These are phyloP conservation scores for Silurus meridionalis DNA, from an alignment of 2,113 vertebrate genomes.

Conservation along the genomic window DNA sequence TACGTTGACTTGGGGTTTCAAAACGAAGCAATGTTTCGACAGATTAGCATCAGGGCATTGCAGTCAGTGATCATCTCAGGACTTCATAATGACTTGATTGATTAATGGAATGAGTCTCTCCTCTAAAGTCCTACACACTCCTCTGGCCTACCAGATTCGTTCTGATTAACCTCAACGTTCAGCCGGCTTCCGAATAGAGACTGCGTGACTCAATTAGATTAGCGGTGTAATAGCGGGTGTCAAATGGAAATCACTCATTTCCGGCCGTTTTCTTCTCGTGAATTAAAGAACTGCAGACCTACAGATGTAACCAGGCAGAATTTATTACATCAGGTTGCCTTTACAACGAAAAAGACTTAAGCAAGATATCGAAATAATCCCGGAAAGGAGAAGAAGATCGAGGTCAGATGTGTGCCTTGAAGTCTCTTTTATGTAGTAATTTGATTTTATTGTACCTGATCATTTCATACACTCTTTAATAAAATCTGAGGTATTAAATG, in stretches of 20 bases:
- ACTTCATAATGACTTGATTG: neutral
- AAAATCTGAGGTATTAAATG: neutral
- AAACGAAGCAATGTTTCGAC: neutral
- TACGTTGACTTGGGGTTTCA: neutral
- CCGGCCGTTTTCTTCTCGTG: neutral
- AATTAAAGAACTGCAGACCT: slow-evolving; percentile 11
- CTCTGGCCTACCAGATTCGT: slow-evolving; percentile 11
- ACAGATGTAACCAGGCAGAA: neutral
- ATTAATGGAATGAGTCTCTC: neutral
- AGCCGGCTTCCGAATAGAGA: neutral
- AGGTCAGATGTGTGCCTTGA: neutral
- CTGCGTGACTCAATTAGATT: slow-evolving; percentile 17
- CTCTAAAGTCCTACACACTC: neutral
- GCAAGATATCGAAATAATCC: neutral
- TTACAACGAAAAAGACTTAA: neutral
- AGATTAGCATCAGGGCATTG: neutral
- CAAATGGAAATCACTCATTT: slow-evolving; percentile 7
- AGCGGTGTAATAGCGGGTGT: neutral
- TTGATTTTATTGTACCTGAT: neutral
- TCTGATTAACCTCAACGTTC: slow-evolving; percentile 22
- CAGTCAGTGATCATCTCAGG: neutral
- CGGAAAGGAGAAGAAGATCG: neutral
- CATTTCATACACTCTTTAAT: neutral
- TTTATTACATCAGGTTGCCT: neutral
- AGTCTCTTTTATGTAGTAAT: neutral